Evolutionary conservation across 2,797 vertebrate species (phyloP).

Genomic region (Acanthurus lineatus): DNA sequence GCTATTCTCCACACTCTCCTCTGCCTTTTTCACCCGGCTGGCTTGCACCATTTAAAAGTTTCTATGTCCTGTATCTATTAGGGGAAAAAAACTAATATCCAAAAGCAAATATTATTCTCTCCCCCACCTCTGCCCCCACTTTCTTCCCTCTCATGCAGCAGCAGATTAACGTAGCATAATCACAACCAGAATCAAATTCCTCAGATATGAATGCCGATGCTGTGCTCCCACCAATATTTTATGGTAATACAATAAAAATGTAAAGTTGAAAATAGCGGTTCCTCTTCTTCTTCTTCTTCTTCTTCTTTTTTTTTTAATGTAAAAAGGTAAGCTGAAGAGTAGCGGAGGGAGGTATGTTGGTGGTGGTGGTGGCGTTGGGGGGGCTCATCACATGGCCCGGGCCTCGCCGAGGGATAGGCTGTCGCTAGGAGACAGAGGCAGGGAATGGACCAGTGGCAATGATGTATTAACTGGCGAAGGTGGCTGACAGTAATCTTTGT

Average conservation of each 20-base stretch:
- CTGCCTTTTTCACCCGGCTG: constrained; percentile 46
- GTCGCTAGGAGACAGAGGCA: constrained; percentile 98
- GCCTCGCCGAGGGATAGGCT: constrained; percentile 89
- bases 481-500: constrained; percentile 94
- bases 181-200: constrained; percentile 86
- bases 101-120: constrained; percentile 83
- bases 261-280: constrained; percentile 88
- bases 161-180: constrained; percentile 84
- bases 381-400: constrained; percentile 76
- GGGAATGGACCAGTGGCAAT: constrained; percentile 94
- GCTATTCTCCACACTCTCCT: constrained; percentile 51
- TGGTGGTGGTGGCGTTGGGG: constrained; percentile 15
- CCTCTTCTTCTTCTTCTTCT: constrained; percentile 38
- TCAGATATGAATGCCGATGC: constrained; percentile 86
- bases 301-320: constrained; percentile 83
- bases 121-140: constrained; percentile 47
- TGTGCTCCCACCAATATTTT: constrained; percentile 83
- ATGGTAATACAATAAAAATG: constrained; percentile 92
- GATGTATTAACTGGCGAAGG: constrained; percentile 99
- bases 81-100: constrained; percentile 78
- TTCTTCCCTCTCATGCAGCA: constrained; percentile 69
- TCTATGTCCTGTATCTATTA: constrained; percentile 73
- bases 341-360: constrained; percentile 63
- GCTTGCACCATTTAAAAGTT: constrained; percentile 76
- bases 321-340: constrained; percentile 91